Conservation (phyloP, 2,888 invertebrate genomes). For the Elegia similella region DNA sequence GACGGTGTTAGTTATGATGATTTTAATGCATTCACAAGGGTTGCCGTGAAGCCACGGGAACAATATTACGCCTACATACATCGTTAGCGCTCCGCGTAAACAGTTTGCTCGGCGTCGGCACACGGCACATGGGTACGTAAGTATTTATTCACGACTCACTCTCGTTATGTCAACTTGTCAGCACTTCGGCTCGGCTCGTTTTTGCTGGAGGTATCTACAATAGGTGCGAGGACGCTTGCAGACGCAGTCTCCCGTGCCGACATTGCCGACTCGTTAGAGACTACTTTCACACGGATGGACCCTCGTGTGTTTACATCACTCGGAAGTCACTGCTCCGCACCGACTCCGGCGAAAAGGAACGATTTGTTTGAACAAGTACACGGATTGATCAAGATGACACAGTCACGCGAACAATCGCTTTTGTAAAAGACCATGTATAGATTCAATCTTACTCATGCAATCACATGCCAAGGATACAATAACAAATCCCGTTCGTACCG, state of each 20-base stretch:
- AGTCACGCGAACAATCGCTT: constrained; percentile 5
- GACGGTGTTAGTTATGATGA: constrained; percentile 1
- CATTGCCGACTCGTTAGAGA: constrained; percentile 55
- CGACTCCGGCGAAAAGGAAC: not conserved
- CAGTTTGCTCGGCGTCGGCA: constrained; percentile 10
- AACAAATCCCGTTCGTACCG: not conserved
- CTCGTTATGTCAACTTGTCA: constrained; percentile 34
- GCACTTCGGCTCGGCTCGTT: constrained; percentile 29
- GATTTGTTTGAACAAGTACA: not conserved
- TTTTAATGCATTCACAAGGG: constrained; percentile 9
- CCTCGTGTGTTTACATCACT: constrained; percentile 23
- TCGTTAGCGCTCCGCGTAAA: constrained; percentile 13
- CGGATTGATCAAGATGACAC: not conserved
- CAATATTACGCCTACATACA: constrained; percentile 3
- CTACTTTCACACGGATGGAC: constrained; percentile 39
- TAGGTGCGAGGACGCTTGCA: constrained; percentile 26
- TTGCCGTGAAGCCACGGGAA: constrained; percentile 2
- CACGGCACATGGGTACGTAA: constrained; percentile 15
- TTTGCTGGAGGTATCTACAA: constrained; percentile 32
- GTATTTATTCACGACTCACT: constrained; percentile 35
- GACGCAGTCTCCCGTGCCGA: constrained; percentile 33
- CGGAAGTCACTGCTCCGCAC: constrained; percentile 5
- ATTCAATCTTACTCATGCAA: constrained; percentile 6
- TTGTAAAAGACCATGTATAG: not conserved
- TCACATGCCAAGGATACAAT: not conserved